Conservation (phyloP, 37 sponge, comb jelly and placozoan genomes). For the Mnemiopsis leidyi region DNA sequence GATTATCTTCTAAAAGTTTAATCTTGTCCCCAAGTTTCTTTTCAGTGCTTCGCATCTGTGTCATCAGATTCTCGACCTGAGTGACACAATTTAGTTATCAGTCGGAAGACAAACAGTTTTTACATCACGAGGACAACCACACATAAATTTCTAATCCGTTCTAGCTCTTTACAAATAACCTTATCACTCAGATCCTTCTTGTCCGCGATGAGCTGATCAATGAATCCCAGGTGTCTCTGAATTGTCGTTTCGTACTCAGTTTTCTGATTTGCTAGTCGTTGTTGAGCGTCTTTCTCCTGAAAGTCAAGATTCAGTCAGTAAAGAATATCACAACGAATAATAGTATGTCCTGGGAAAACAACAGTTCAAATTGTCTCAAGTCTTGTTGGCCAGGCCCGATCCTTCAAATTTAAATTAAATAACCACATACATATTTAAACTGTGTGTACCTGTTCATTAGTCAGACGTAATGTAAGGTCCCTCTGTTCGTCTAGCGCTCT, state of each 20-base stretch:
- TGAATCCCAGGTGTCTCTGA: constrained; percentile 83
- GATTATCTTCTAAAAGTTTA: constrained; percentile 77
- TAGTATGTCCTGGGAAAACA: no score
- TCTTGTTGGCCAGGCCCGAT: no score
- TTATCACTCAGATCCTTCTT: constrained; percentile 84
- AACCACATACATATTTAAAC: no score
- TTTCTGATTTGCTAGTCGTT: constrained; percentile 78
- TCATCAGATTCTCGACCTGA: constrained; percentile 70
- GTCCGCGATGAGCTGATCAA: constrained; percentile 93
- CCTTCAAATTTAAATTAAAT: no score
- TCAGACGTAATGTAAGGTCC: constrained; percentile 43
- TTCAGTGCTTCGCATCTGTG: constrained; percentile 76
- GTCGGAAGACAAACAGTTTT: no score
- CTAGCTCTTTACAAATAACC: not conserved
- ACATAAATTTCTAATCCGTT: no score
- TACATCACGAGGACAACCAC: no score
- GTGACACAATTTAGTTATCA: no score
- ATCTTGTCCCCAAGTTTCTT: constrained; percentile 75
- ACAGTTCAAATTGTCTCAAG: no score
- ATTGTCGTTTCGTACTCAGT: constrained; percentile 84
- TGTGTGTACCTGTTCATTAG: constrained; percentile 72
- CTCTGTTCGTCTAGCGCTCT: constrained; percentile 70
- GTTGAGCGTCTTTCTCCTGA: constrained; percentile 83
- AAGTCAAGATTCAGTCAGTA: no score
- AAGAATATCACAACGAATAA: no score